Evolutionary conservation across 2,113 vertebrate species (phyloP).

Genomic region (Gorilla gorilla): DNA sequence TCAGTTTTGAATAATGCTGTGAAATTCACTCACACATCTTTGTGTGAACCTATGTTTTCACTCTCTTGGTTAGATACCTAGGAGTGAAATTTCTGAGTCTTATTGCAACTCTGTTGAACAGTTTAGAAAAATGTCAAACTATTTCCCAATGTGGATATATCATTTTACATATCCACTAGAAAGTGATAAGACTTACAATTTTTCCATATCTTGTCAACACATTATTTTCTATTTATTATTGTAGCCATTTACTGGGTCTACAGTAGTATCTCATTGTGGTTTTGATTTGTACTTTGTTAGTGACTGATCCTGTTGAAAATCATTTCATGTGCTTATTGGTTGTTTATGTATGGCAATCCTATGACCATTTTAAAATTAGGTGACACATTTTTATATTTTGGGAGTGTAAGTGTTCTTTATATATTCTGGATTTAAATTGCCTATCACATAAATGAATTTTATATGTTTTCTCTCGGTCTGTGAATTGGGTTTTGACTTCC

Average conservation of each 20-base stretch:
- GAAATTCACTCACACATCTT: neutral
- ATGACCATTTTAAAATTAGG: neutral
- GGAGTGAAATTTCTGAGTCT: neutral
- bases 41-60: neutral
- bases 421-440: neutral
- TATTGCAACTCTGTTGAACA: neutral
- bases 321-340: neutral
- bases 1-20: neutral
- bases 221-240: neutral
- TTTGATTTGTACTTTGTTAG: neutral
- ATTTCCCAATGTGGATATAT: neutral
- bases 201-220: neutral
- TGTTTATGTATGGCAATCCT: neutral
- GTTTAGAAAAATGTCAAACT: neutral
- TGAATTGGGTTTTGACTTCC: neutral
- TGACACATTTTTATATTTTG: neutral
- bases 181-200: neutral
- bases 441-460: neutral
- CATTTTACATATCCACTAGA: neutral
- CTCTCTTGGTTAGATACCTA: neutral
- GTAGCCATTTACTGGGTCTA: accelerated
- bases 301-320: neutral
- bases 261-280: neutral
- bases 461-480: neutral
- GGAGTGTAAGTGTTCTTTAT: neutral